A percentile compares a stretch with the other conserved stretches of the same genome.
phyloP scores from a whole-genome alignment of 2,888 invertebrate species.

The Antheraea yamamai region DNA sequence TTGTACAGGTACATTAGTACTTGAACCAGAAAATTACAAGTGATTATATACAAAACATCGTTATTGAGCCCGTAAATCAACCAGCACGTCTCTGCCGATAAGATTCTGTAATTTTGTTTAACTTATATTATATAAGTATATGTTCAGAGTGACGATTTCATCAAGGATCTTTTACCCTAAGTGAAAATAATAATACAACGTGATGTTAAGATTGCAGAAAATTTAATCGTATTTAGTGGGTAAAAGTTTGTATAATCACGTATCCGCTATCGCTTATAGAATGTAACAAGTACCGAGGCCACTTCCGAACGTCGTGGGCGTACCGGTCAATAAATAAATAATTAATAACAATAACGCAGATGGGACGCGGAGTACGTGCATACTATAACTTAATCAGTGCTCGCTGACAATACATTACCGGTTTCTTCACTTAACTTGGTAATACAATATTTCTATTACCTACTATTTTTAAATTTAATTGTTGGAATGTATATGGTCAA shows the following conservation, averaged over 20 bases:
- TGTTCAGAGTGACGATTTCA: too few relatives aligned
- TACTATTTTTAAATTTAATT: too few relatives aligned
- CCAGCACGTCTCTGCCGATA: too few relatives aligned
- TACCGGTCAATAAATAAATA: constrained; percentile 62
- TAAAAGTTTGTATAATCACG: not conserved
- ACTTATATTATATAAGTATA: too few relatives aligned
- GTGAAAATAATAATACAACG: too few relatives aligned
- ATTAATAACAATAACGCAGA: constrained; percentile 66
- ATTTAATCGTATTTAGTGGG: not conserved
- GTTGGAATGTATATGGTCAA: too few relatives aligned
- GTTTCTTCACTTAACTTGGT: not conserved
- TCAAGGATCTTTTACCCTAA: too few relatives aligned
- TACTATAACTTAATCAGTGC: constrained; percentile 58
- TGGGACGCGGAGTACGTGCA: constrained; percentile 45
- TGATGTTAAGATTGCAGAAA: too few relatives aligned
- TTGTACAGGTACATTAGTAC: not conserved
- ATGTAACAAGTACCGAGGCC: not conserved
- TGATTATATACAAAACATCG: too few relatives aligned
- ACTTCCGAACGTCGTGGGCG: constrained; percentile 35
- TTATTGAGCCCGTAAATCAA: too few relatives aligned
- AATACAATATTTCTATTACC: not conserved
- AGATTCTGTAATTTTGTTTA: too few relatives aligned
- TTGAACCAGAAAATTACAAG: not conserved
- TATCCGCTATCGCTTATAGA: constrained; percentile 8
- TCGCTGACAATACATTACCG: constrained; percentile 4